Base-by-base conservation (phyloP, 2,888 invertebrate genomes). In the Ormyrus labotus region DNA sequence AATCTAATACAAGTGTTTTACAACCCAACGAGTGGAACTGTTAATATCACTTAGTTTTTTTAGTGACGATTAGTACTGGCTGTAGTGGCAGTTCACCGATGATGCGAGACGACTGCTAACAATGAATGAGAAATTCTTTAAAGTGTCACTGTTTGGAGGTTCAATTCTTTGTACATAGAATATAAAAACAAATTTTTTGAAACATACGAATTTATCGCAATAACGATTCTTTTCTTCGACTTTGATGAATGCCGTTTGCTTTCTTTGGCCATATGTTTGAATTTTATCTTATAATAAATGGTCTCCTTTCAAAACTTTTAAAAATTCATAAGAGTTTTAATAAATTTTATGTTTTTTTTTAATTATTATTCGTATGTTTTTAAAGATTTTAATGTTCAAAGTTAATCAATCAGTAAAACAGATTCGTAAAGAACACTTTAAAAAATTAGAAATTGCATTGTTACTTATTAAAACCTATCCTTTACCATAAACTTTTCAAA, bases 21-120 rank as follows among this genome's bases (percentile, higher is more conserved):
- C 71, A 78, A 81, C 75, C 81, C 58, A 76, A 79, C 50, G 65
- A 76, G 76, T 76, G 76, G 68, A 79, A 73, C 76, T 76, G 58
- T 78, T 81, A 34, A 48, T 65, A 64, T 77, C 50, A 69, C 57
- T 70, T 45, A 47, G 9, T 58, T 61, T 61, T 57, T 79, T 61
- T 67, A 19, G 48, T 74, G 67, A 75, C 68, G 65, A 80, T 76
- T 76, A 80, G 73, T 75, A 80, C 67, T 74, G 55, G 63, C 69
- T 73, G 79, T 69, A 76, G 65, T 73, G 76, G 76, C 79, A 80
- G 79, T 76, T 81, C 64, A 63, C 76, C 72, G 63, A 65, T 60
- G 65, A 71, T 74, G 55, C 55, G 67, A 53, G 47, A n/a, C 45
- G 67, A 58, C 50, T 10, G 6, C 45, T 60, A 57, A 71, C 13